Base-by-base conservation (phyloP, 1,140 invertebrate genomes). In the Euborellia annulipes region DNA sequence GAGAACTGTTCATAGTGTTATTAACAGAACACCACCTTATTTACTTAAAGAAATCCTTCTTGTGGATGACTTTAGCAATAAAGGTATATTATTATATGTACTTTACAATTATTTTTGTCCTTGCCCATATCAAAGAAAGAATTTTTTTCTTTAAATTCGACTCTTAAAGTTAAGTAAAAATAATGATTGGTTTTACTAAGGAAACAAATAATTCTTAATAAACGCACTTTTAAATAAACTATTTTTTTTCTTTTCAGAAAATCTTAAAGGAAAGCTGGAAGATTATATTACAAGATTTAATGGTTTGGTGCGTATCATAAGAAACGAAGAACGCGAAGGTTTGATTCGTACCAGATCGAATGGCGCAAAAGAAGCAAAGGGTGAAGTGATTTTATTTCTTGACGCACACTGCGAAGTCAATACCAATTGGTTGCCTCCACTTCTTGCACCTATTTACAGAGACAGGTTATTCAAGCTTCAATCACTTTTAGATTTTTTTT, bases 51-150 rank as follows among this genome's bases (percentile, higher is more conserved):
- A 98, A 73, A 73, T 98, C 56, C 72, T 98, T n/a, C 68, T 99
- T 54, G 94, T 98, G 0, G 95, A 99, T 67, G 95, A 99, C 64
- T 97, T 73, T 62, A 97, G 91, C 53, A 83, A 94, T 63, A 98
- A 97, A 77, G 75, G 81, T 82, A 59, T 55, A 47, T 27, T n/a
- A n/a, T n/a, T n/a, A n/a, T n/a, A n/a, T n/a, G n/a, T n/a, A n/a
- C n/a, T n/a, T n/a, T n/a, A n/a, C n/a, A n/a, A n/a, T n/a, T n/a
- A n/a, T n/a, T n/a, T n/a, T n/a, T n/a, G n/a, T n/a, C n/a, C n/a
- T n/a, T n/a, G n/a, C n/a, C n/a, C n/a, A n/a, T n/a, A n/a, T n/a
- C n/a, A n/a, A n/a, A n/a, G n/a, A n/a, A n/a, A n/a, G n/a, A n/a
- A n/a, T n/a, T n/a, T n/a, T n/a, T n/a, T n/a, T n/a, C n/a, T n/a